Conservation (phyloP, 2,797 vertebrate species). For the Pagetopsis macropterus region DNA sequence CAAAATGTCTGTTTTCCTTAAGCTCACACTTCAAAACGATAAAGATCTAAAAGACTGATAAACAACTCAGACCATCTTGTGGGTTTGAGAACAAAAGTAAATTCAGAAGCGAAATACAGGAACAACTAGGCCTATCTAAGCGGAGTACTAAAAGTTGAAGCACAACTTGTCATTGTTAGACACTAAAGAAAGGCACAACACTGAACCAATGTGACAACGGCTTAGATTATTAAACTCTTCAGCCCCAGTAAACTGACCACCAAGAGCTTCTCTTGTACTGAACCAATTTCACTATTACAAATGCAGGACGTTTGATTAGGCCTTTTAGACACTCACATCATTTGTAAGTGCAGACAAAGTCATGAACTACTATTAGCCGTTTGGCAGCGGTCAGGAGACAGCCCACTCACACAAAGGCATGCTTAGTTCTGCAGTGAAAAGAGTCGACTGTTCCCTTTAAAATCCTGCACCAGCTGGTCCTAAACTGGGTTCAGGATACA, state of each 20-base stretch:
- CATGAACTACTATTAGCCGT: constrained; percentile 46
- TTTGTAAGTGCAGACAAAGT: constrained; percentile 19
- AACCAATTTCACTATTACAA: neutral
- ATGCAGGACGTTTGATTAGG: constrained; percentile 10
- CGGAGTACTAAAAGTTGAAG: neutral
- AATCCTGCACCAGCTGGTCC: constrained; percentile 31
- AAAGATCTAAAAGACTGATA: neutral
- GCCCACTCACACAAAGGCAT: constrained; percentile 40
- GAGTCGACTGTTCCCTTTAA: constrained; percentile 26
- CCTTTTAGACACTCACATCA: constrained; percentile 18
- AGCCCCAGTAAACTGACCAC: neutral
- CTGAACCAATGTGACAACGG: neutral
- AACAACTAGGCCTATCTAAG: neutral
- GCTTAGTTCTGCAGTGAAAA: constrained; percentile 45
- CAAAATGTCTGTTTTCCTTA: neutral
- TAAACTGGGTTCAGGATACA: constrained; percentile 23
- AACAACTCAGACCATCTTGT: neutral
- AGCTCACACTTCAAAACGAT: neutral
- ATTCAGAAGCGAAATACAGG: neutral
- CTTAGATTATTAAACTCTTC: constrained; percentile 17
- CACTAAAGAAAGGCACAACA: neutral
- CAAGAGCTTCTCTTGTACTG: neutral
- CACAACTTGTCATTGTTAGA: constrained; percentile 1
- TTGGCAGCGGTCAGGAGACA: constrained; percentile 18
- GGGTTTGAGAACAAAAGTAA: neutral